Evolutionary conservation across 2,888 invertebrate genomes (phyloP).

Genomic region (Onthophagus sagittarius): DNA sequence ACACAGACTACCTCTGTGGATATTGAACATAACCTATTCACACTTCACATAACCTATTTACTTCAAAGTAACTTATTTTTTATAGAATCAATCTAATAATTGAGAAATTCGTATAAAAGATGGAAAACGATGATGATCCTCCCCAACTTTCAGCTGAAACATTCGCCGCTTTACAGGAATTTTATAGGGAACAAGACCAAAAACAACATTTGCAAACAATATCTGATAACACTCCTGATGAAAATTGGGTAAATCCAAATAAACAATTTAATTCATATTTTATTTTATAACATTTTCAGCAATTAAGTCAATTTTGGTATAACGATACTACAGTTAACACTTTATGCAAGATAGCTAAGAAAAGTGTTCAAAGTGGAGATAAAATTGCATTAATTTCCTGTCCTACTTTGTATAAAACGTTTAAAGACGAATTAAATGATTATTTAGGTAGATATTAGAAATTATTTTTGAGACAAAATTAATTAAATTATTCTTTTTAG

Average conservation of each 20-base stretch:
- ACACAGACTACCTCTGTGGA: no score
- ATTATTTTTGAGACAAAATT: slow-evolving; percentile 9
- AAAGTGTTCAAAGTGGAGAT: slow-evolving; percentile 53
- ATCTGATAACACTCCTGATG: slow-evolving; percentile 59
- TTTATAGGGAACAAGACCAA: slow-evolving; percentile 67
- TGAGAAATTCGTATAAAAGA: slow-evolving; percentile 28
- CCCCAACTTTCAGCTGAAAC: slow-evolving; percentile 67
- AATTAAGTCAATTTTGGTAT: slow-evolving; percentile 98
- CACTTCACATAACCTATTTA: no score
- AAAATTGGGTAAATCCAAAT: slow-evolving; percentile 68
- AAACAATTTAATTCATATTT: background rate
- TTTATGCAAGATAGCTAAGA: slow-evolving; percentile 65
- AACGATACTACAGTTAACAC: slow-evolving; percentile 70
- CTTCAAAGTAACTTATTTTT: no score
- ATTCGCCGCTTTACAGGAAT: slow-evolving; percentile 71
- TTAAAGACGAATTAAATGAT: slow-evolving; percentile 54
- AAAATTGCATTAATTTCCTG: slow-evolving; percentile 83
- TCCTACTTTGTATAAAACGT: slow-evolving; percentile 74
- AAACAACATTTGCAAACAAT: slow-evolving; percentile 46
- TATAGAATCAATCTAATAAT: background rate
- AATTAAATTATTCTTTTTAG: slow-evolving; percentile 50
- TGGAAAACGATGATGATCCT: slow-evolving; percentile 56
- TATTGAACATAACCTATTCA: no score
- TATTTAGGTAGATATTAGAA: slow-evolving; percentile 48
- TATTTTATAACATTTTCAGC: slow-evolving; percentile 58